These are phyloP conservation scores for Smittia sp. DNA, from an alignment of 2,888 invertebrate species.

Conservation along the genomic window DNA sequence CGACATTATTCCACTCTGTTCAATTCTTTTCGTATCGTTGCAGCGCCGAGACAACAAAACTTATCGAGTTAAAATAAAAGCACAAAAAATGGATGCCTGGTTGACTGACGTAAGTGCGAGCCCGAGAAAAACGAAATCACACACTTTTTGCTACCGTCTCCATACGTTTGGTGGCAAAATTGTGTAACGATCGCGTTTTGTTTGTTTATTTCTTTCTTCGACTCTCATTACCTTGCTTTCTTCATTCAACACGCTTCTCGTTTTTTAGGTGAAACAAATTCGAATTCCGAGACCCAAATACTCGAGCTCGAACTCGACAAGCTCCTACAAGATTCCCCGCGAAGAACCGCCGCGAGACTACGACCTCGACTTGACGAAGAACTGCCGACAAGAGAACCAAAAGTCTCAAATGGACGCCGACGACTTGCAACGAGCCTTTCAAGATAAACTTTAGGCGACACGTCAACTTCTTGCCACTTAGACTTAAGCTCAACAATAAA, in stretches of 20 bases:
- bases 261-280: conserved; percentile 35
- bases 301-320: not conserved
- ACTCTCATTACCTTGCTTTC: not conserved
- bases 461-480: not conserved
- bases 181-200: conserved; percentile 23
- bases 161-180: conserved; percentile 15
- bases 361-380: conserved; percentile 36
- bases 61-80: not conserved
- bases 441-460: conserved; percentile 39
- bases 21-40: not conserved
- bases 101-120: conserved; percentile 38
- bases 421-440: conserved; percentile 37
- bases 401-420: conserved; percentile 26
- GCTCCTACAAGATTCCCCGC: not conserved
- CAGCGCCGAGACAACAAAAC: not conserved
- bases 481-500: not conserved
- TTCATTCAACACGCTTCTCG: not conserved
- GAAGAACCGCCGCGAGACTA: conserved; percentile 35
- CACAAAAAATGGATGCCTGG: conserved; percentile 40
- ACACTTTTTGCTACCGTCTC: not conserved
- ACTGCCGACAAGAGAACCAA: conserved; percentile 36
- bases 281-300: conserved; percentile 38
- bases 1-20: not conserved
- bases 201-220: conserved; percentile 3
- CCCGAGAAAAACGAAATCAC: not conserved